Percentiles rank a stretch among this genome's conserved stretches.
Conservation (phyloP, 1,140 invertebrate species). For the Saccostrea glomerata region DNA sequence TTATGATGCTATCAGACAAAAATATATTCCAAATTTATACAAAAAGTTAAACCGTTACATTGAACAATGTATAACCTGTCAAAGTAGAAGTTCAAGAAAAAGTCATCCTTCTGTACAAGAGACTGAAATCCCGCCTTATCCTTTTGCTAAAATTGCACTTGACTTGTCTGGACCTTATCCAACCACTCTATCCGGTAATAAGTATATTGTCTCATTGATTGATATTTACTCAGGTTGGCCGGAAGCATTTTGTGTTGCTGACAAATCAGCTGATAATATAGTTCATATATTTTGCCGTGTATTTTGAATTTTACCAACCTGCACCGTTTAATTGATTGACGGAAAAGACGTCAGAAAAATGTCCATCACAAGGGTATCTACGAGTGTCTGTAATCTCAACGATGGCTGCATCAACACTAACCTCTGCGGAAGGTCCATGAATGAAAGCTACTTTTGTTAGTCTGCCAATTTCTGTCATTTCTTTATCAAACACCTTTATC, state of each 20-base stretch:
- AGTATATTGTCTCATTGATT: conserved; percentile 51
- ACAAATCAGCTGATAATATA: too few species aligned
- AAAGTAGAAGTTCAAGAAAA: conserved; percentile 38
- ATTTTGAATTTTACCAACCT: neutral
- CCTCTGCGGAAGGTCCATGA: neutral
- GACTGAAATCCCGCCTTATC: conserved; percentile 52
- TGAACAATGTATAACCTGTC: conserved; percentile 50
- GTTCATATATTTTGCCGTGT: conserved; percentile 24
- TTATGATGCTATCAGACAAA: conserved; percentile 34
- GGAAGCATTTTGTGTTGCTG: conserved; percentile 53
- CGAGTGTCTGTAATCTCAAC: neutral
- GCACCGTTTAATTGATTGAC: neutral
- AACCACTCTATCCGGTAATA: conserved; percentile 47
- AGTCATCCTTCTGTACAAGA: conserved; percentile 50
- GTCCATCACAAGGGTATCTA: neutral
- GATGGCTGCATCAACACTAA: neutral
- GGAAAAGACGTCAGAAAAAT: neutral
- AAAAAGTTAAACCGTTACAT: conserved; percentile 48
- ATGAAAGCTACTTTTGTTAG: neutral
- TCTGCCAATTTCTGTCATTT: neutral
- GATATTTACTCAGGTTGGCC: conserved; percentile 50
- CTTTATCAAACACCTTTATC: neutral
- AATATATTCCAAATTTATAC: conserved; percentile 58
- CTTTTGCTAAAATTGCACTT: conserved; percentile 46
- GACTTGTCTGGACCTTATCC: conserved; percentile 59